Evolutionary conservation across 2,113 vertebrate genomes (phyloP).

Genomic region (Chlorodrepanis virens): DNA sequence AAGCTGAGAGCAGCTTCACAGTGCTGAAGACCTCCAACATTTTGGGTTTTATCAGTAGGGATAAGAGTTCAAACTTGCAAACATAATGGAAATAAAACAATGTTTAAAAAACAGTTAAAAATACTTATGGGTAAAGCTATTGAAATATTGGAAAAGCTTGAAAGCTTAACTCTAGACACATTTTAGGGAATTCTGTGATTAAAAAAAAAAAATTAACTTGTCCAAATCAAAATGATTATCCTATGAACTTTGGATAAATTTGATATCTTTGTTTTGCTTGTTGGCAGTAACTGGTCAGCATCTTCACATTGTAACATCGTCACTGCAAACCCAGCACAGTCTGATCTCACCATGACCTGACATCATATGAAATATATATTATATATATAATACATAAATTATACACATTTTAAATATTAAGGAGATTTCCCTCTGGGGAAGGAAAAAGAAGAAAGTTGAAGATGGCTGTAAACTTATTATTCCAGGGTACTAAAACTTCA

Average conservation of each 20-base stretch:
- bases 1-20: neutral
- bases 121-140: neutral
- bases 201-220: neutral
- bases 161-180: neutral
- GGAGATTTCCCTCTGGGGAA: neutral
- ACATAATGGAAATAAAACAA: neutral
- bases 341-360: neutral
- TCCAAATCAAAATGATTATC: neutral
- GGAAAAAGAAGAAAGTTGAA: neutral
- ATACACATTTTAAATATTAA: neutral
- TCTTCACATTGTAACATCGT: neutral
- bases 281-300: neutral
- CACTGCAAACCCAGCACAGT: neutral
- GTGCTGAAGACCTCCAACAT: neutral
- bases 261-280: rapidly evolving
- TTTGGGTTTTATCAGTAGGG: neutral
- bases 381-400: neutral
- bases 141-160: neutral
- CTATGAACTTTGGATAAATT: neutral
- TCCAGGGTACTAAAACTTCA: neutral
- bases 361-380: neutral
- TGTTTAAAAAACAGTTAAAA: neutral
- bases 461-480: neutral
- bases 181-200: neutral
- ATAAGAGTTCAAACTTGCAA: neutral